These are phyloP conservation scores for Nansenia antarctica DNA, from an alignment of 2,113 vertebrate species.

Conservation along the genomic window DNA sequence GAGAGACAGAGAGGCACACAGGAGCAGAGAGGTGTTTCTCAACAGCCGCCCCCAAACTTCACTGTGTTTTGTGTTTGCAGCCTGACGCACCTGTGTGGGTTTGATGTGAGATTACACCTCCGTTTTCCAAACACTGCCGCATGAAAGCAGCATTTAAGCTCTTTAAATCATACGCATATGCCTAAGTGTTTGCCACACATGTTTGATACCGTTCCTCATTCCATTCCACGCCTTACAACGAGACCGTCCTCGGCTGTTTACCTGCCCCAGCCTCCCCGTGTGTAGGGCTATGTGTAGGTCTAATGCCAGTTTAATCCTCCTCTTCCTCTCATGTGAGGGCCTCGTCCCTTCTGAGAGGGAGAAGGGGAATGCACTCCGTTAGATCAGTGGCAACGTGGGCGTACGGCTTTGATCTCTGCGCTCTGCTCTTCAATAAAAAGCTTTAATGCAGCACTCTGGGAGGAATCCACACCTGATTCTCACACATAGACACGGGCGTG, in stretches of 20 bases:
- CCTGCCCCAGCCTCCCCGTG: not conserved
- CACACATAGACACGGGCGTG: conserved; percentile 24
- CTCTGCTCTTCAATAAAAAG: conserved; percentile 38
- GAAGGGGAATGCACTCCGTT: conserved; percentile 20
- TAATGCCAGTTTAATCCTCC: conserved; percentile 34
- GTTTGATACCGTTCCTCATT: too few relatives aligned
- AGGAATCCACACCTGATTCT: conserved; percentile 41
- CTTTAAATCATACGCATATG: too few relatives aligned
- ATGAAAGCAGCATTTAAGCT: too few relatives aligned
- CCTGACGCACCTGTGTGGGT: not conserved
- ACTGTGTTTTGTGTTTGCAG: not conserved
- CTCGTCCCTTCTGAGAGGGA: conserved; percentile 37
- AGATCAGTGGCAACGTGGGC: conserved; percentile 61
- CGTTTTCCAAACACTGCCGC: too few relatives aligned
- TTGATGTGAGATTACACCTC: too few relatives aligned
- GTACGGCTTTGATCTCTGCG: conserved; percentile 66
- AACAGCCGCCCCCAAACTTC: not conserved
- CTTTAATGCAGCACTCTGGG: conserved; percentile 31
- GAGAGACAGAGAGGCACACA: conserved; percentile 18
- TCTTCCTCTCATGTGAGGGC: conserved; percentile 35
- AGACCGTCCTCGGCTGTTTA: not conserved
- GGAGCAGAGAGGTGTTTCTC: not conserved
- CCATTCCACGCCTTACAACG: not conserved
- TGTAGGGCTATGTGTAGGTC: conserved; percentile 10
- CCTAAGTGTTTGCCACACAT: too few relatives aligned